Percentiles rank a stretch among this genome's conserved stretches.
phyloP scores from a whole-genome alignment of 2,888 invertebrate genomes.

The Heteromyza rotundicornis region DNA sequence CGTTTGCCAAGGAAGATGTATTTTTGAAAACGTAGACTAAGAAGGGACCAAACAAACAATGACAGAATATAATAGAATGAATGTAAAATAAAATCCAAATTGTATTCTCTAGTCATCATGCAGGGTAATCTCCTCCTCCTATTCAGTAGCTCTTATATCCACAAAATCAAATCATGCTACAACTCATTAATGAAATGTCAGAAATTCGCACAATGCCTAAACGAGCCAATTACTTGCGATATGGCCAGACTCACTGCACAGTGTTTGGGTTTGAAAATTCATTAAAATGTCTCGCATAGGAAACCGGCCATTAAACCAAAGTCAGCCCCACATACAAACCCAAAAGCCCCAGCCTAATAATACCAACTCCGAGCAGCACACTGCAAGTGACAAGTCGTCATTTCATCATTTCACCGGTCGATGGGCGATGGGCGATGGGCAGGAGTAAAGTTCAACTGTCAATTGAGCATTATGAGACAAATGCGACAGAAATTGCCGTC shows the following conservation, averaged over 20 bases:
- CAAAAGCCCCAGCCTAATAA: not conserved
- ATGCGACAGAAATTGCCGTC: not conserved
- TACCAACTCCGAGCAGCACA: slow-evolving; percentile 17
- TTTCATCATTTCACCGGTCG: too few relatives aligned
- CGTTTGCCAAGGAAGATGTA: too few relatives aligned
- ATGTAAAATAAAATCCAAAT: too few relatives aligned
- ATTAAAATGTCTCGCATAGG: slow-evolving; percentile 1
- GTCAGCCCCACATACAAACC: not conserved
- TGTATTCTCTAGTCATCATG: too few relatives aligned
- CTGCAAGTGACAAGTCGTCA: slow-evolving; percentile 49
- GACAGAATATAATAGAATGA: too few relatives aligned
- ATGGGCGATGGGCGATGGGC: not conserved
- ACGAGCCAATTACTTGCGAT: slow-evolving; percentile 12
- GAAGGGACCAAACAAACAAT: too few relatives aligned
- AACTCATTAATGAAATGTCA: too few relatives aligned
- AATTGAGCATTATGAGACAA: slow-evolving; percentile 20
- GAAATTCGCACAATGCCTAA: too few relatives aligned
- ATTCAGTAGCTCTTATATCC: too few relatives aligned
- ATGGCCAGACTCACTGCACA: not conserved
- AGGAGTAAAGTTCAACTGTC: slow-evolving; percentile 1
- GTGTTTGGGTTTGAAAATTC: not conserved
- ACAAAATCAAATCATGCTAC: too few relatives aligned
- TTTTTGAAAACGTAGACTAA: too few relatives aligned
- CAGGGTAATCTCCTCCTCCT: too few relatives aligned
- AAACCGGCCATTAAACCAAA: slow-evolving; percentile 16